These are phyloP conservation scores for Luperina testacea DNA, from an alignment of 2,888 invertebrate species.

Conservation along the genomic window DNA sequence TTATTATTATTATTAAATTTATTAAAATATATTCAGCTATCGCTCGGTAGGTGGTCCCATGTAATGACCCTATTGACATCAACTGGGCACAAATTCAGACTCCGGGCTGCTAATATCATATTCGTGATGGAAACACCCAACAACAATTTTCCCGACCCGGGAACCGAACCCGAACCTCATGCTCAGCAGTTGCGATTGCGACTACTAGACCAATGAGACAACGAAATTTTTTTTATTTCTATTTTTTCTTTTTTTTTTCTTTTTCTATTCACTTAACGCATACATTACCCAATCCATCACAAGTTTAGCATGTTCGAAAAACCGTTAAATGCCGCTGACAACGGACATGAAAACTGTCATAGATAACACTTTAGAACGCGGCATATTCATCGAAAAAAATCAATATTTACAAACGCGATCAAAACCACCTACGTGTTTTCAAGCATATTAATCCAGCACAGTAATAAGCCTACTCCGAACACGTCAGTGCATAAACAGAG, in stretches of 20 bases:
- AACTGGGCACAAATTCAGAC: not conserved
- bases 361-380: not conserved
- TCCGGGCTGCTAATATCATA: not conserved
- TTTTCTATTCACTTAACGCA: not conserved
- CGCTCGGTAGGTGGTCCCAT: not conserved
- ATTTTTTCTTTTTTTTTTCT: too few species aligned
- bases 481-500: slow-evolving; percentile 24
- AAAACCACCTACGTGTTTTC: slow-evolving; percentile 13
- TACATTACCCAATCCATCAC: not conserved
- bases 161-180: not conserved
- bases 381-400: slow-evolving; percentile 1
- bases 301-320: not conserved
- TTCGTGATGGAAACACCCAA: not conserved
- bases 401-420: slow-evolving; percentile 13
- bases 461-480: not conserved
- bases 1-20: too few species aligned
- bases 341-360: not conserved
- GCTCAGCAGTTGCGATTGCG: not conserved
- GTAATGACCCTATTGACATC: not conserved
- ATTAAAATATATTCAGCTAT: too few species aligned
- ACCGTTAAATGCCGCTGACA: not conserved
- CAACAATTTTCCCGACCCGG: not conserved
- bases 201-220: not conserved
- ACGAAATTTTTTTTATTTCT: too few species aligned
- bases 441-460: not conserved